Base-by-base conservation (phyloP, 2,113 vertebrate genomes). In the Neogobius melanostomus region DNA sequence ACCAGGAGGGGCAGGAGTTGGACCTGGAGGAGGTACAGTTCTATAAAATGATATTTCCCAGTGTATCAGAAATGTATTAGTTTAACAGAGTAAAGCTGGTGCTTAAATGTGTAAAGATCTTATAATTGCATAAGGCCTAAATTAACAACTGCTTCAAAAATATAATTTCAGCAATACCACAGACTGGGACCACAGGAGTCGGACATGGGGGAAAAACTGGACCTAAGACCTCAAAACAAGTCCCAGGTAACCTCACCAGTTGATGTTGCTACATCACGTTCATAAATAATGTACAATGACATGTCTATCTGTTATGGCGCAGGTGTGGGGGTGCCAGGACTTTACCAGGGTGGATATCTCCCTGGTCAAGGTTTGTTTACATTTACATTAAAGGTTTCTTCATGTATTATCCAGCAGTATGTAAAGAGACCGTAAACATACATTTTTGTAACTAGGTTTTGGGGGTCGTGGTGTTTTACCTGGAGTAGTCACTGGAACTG, bases 301-400 rank as follows among this genome's bases (percentile, higher is more conserved):
- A 44, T 11, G 4, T 54, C 8, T 16, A 0, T 67, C 5, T 76
- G 17, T 8, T 69, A 44, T 74, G 43, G 69, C 68, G 12, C 67
- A 91, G 90, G 90, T 7, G 66, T 91, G n/a, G 89, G 88, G 2
- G 66, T 91, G 14, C 89, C 90, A 53, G 90, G 90, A 75, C 86
- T 90, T 12, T 89, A 91, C 75, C 90, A 91, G 77, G 90, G 90
- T 65, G 88, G 90, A 80, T 86, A 80, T 61, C 75, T 87, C 11
- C 90, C 88, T 57, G 79, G 87, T 28, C 87, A 88, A 85, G 89
- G 90, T 87, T 59, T 69, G 67, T 62, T 66, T 14, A 17, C 49
- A 57, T 11, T 66, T 5, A 51, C 28, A 2, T 36, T 17, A 61
- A 4, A 17, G 2, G 44, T 6, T 10, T 15, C 11, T 8, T 44